These are phyloP conservation scores for Podilymbus podiceps DNA, from an alignment of 2,113 vertebrate genomes.

Conservation along the genomic window DNA sequence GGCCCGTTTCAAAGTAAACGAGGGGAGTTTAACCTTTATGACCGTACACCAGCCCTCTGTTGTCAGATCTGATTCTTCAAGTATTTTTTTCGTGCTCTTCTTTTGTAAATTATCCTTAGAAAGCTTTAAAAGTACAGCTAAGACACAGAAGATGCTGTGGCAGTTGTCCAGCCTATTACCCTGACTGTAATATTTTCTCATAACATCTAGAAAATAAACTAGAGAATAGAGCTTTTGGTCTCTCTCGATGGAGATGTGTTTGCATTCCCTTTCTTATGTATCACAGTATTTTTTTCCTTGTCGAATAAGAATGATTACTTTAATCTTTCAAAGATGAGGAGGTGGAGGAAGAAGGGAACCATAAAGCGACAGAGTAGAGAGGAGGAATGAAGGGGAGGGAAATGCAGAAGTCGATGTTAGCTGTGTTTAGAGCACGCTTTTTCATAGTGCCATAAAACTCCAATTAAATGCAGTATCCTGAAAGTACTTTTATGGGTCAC, in stretches of 20 bases:
- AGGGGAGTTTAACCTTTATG: neutral
- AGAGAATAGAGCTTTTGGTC: neutral
- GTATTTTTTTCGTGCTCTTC: too few species aligned
- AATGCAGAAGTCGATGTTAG: neutral
- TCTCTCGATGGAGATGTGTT: neutral
- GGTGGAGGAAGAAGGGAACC: neutral
- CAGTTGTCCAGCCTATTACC: neutral
- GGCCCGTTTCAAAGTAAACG: fast-evolving
- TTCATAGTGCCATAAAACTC: neutral
- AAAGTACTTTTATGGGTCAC: neutral
- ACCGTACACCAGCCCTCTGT: neutral
- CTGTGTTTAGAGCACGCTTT: neutral
- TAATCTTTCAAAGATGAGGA: neutral
- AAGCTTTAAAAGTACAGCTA: neutral
- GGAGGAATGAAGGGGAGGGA: neutral
- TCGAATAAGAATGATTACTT: neutral
- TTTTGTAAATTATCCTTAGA: neutral
- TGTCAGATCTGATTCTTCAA: neutral
- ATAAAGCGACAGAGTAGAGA: neutral
- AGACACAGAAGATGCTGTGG: neutral
- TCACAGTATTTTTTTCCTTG: neutral
- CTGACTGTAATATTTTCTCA: neutral
- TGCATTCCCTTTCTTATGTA: neutral
- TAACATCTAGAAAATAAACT: neutral
- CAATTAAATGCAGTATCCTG: neutral